Evolutionary conservation across 2,113 vertebrate genomes (phyloP), one percentile per base, ranked within the genome.

Genomic region (Sylvilagus bachmani): DNA sequence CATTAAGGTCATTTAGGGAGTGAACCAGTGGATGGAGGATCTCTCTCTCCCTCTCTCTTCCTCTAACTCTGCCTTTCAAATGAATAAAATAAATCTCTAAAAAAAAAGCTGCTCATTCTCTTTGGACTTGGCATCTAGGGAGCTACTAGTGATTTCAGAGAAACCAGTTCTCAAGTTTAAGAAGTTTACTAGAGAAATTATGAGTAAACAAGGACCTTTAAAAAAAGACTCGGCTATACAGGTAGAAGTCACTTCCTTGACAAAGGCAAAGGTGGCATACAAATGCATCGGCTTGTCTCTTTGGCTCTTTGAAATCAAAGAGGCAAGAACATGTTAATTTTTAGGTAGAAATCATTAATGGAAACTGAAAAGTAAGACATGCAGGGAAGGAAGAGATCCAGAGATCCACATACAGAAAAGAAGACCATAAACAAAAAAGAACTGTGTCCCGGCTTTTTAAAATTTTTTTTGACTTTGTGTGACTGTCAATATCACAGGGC

Each of bases 271-370:
- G 36, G 14, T 29, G 2, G 10, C 27, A 38, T 58, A 64, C 19
- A 70, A 53, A 81, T 10, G 22, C 6, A 16, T 10, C 17, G 17
- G 10, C 22, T 44, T 53, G 49, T 17, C 27, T n/a, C 53, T 21
- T 83, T 79, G 51, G 3, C 64, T 79, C 25, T 86, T 83, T 82
- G 70, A 91, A 95, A 53, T 86, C 12, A 90, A 80, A 83, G 36
- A 21, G 31, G 51, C 38, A 22, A 61, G 24, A 36, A 7, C 10
- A 66, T 86, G 31, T n/a, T 90, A 71, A 61, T 38, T 70, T 81
- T 21, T 62, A 86, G 31, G 38, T 77, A 67, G 13, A 21, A 75
- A 79, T 49, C 17, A 25, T 33, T 14, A 71, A 21, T 29, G 64
- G 9, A 89, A 75, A 61, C 2, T 6, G 6, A 77, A 38, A 89